Base-by-base conservation (phyloP, 2,797 vertebrate genomes). In the Nannoperca obscura region DNA sequence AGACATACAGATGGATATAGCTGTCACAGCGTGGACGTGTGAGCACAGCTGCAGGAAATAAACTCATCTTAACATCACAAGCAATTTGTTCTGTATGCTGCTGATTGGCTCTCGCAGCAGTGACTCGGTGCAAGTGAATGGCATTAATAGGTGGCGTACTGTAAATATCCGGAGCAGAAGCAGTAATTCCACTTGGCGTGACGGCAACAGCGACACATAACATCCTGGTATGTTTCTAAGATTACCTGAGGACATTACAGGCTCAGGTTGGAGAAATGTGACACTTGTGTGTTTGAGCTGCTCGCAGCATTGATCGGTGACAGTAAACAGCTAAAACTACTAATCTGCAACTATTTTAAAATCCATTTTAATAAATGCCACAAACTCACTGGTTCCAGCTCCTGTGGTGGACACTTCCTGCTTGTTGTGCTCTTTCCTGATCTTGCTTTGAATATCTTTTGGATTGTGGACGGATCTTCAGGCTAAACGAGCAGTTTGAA, bases 71-170 rank as follows among this genome's bases (percentile, higher is more conserved):
- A 74, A 57, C 75, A 80, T 85, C 82, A 69, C 49, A 40, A 54
- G 47, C 74, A 60, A 66, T 82, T 77, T 71, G 62, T 19, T 76
- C 67, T 76, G 64, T 70, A 65, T 68, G 79, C 76, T 7, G 77
- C 80, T 78, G 81, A 87, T 75, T 78, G n/a, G 85, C 79, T 80
- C 60, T 57, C 3, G 38, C 57, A 82, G 75, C 66, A 20, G 42
- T 71, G 74, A 77, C 55, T 57, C 2, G 22, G 69, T 27, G 42
- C 2, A 2, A 74, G 53, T 88, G 78, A 88, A 55, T 77, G 79
- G 63, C 72, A 61, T 57, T 72, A 81, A 83, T 78, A 71, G 57
- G 42, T 13, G 22, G 55, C 54, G 1, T 53, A 44, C 74, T 68
- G 80, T 70, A n/a, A n/a, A 65, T 50, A 68, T 72, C 63, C 22